Evolutionary conservation across 1,140 invertebrate species (phyloP), one percentile per base, ranked within the genome.

Genomic region (Penaeus japonicus): DNA sequence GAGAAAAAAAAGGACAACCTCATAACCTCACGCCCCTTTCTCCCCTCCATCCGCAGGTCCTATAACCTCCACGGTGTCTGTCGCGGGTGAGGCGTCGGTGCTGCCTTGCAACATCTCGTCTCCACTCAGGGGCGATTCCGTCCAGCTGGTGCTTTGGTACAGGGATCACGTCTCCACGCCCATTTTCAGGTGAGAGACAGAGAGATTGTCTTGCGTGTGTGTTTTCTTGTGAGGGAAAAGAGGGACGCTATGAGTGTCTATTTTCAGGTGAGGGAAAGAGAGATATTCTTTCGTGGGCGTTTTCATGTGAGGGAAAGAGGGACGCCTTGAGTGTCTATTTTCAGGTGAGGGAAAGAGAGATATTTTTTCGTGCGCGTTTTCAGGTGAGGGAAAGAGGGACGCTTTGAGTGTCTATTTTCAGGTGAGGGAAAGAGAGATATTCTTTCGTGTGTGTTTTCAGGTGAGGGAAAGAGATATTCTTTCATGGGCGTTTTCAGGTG

Each of bases 91-190:
- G 81, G 93, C 94, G 27, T 96, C 96, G 80, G 95, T 95, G 91
- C 93, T 97, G 90, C 96, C 96, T 47, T 97, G 96, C 93, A 96
- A 97, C 92, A 95, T 97, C 90, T 95, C 95, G 82, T 95, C 96
- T 32, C 94, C 96, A n/a, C 93, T 95, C 30, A 92, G 93, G 1
- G 95, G 95, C 87, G 96, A 97, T 93, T 95, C 94, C 91, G 95
- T 96, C 90, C 95, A 95, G 65, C 94, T 97, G 85, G 96, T 97
- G 91, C 96, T 97, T 91, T 97, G 96, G 96, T 97, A 96, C 93
- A 96, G 96, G 92, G 96, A 96, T 90, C 94, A 92, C 77, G 94
- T 94, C 85, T 95, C 95, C 87, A 94, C 94, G 12, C 96, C 96
- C 30, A 96, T 97, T 91, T 97, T 96, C 93, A 96, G 95, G 96